Evolutionary conservation across 2,113 vertebrate species (phyloP).

Genomic region (Muscicapa adusta): DNA sequence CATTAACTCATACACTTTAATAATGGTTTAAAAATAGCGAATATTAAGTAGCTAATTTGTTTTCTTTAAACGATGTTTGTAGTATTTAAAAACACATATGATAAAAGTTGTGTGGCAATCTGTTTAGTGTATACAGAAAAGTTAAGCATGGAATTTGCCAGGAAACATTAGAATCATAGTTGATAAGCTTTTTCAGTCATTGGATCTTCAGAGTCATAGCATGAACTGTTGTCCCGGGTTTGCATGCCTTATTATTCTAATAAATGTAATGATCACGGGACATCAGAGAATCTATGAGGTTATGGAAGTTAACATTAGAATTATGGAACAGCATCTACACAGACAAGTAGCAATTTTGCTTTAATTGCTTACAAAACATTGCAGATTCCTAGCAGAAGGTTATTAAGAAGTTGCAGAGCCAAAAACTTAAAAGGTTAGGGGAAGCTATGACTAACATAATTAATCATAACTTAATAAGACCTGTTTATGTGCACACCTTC

Average conservation of each 20-base stretch:
- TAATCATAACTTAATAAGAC: neutral
- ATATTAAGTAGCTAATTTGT: neutral
- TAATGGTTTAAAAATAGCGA: neutral
- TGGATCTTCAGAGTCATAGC: neutral
- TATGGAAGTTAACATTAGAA: neutral
- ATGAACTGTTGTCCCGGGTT: neutral
- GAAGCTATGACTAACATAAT: neutral
- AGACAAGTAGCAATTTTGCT: neutral
- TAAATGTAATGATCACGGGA: rapidly evolving
- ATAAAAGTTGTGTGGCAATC: neutral
- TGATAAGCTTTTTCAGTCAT: neutral
- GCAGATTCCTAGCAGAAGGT: neutral
- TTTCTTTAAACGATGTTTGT: neutral
- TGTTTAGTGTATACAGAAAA: neutral
- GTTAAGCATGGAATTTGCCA: neutral
- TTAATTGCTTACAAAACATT: neutral
- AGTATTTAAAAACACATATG: neutral
- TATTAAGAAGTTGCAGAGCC: neutral
- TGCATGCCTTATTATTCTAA: neutral
- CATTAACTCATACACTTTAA: neutral
- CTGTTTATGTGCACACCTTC: neutral
- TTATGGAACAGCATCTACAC: neutral
- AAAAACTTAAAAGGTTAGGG: neutral
- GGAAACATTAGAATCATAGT: neutral
- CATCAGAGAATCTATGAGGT: neutral